phyloP scores from a whole-genome alignment of 2,797 vertebrate genomes.

The Cossypha niveicapilla region DNA sequence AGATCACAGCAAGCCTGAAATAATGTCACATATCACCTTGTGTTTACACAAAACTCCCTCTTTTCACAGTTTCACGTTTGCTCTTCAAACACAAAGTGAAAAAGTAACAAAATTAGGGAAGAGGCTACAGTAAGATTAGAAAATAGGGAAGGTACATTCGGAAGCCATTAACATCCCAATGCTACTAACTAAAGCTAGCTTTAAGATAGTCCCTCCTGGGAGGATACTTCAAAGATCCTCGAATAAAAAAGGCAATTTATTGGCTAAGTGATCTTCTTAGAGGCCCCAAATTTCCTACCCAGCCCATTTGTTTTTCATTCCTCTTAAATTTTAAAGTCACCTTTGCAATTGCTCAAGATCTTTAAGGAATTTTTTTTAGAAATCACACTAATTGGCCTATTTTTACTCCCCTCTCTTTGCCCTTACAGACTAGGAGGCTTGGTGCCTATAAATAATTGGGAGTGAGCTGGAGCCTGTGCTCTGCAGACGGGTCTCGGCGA shows the following conservation, averaged over 20 bases:
- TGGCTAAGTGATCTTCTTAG: slow-evolving; percentile 28
- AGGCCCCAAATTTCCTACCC: slow-evolving; percentile 48
- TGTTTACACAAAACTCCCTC: neutral
- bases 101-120: neutral
- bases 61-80: neutral
- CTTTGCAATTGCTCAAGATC: slow-evolving; percentile 53
- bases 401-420: slow-evolving; percentile 59
- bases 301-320: slow-evolving; percentile 58
- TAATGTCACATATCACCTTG: neutral
- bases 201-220: slow-evolving; percentile 25
- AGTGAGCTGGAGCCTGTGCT: slow-evolving; percentile 22
- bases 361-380: slow-evolving; percentile 52
- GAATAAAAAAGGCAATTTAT: slow-evolving; percentile 56
- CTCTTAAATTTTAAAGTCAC: slow-evolving; percentile 62
- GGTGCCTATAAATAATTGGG: slow-evolving; percentile 62
- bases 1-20: neutral
- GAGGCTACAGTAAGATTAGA: neutral
- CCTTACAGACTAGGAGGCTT: slow-evolving; percentile 39
- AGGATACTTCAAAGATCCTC: slow-evolving; percentile 54
- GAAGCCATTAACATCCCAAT: slow-evolving; percentile 42
- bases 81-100: neutral
- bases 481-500: slow-evolving; percentile 21
- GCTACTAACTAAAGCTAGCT: slow-evolving; percentile 26
- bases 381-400: slow-evolving; percentile 67
- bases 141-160: slow-evolving; percentile 36